Percentiles rank a stretch among this genome's conserved stretches.
These are phyloP conservation scores for Cerastis leucographa DNA, from an alignment of 2,888 invertebrate genomes.

Conservation along the genomic window DNA sequence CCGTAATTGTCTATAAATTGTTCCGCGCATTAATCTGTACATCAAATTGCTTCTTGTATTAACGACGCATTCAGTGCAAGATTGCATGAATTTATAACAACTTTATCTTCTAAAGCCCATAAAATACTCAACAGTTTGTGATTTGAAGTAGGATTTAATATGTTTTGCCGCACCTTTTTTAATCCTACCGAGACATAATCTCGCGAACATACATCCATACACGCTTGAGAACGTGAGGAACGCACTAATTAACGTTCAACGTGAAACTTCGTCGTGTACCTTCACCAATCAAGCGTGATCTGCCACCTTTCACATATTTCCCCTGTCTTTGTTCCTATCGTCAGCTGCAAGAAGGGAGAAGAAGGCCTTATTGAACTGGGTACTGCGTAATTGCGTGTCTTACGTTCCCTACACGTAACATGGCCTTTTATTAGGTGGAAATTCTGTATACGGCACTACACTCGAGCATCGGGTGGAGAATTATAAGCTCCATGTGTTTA, in stretches of 20 bases:
- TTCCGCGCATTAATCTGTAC: slow-evolving; percentile 87
- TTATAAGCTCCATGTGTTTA: slow-evolving; percentile 78
- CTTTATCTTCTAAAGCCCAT: slow-evolving; percentile 63
- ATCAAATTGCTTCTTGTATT: slow-evolving; percentile 84
- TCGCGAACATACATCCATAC: slow-evolving; percentile 81
- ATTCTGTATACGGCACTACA: slow-evolving; percentile 87
- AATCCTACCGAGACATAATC: slow-evolving; percentile 76
- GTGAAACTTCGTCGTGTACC: slow-evolving; percentile 86
- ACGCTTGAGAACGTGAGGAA: slow-evolving; percentile 85
- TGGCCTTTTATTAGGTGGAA: slow-evolving; percentile 90
- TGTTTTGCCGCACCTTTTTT: slow-evolving; percentile 69
- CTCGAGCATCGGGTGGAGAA: slow-evolving; percentile 76
- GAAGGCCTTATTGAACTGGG: slow-evolving; percentile 82
- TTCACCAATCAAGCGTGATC: slow-evolving; percentile 82
- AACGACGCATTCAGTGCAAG: slow-evolving; percentile 69
- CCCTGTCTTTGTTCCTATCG: slow-evolving; percentile 74
- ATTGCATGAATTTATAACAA: slow-evolving; percentile 66
- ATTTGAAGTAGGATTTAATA: slow-evolving; percentile 59
- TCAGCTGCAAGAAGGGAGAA: slow-evolving; percentile 75
- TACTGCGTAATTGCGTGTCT: slow-evolving; percentile 88
- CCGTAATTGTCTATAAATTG: slow-evolving; percentile 90
- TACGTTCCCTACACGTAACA: slow-evolving; percentile 89
- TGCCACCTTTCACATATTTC: slow-evolving; percentile 78
- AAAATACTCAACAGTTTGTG: slow-evolving; percentile 52
- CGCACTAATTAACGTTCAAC: slow-evolving; percentile 90